Conservation (phyloP, 1,140 invertebrate species). For the Eufriesea mexicana region DNA sequence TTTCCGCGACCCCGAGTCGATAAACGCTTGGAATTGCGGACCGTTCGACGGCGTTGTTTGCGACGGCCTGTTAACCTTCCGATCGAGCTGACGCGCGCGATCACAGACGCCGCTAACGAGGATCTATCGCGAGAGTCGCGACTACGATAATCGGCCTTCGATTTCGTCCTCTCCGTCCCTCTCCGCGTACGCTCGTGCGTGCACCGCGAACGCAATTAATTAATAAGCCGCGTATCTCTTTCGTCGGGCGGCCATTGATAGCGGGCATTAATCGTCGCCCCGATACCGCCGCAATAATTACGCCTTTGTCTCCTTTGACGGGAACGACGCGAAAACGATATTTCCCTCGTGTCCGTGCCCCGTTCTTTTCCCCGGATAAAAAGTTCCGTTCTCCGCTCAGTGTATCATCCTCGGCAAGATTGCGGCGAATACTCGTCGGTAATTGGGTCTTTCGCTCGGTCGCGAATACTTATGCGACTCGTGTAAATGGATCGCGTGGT, state of each 20-base stretch:
- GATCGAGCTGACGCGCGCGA: constrained; percentile 35
- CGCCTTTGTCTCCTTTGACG: constrained; percentile 44
- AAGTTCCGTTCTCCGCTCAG: no score
- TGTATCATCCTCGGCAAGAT: no score
- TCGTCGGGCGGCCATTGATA: constrained; percentile 25
- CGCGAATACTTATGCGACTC: neutral
- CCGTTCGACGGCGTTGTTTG: constrained; percentile 42
- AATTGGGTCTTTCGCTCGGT: neutral
- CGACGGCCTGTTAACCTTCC: constrained; percentile 51
- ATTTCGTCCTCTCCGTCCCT: constrained; percentile 1
- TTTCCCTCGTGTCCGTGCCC: neutral
- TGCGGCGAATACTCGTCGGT: neutral
- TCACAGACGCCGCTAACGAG: constrained; percentile 45
- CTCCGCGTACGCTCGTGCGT: neutral
- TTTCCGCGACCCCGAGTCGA: constrained; percentile 43
- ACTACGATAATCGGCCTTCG: constrained; percentile 34
- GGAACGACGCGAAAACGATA: constrained; percentile 28
- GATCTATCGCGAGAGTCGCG: constrained; percentile 34
- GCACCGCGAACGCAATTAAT: constrained; percentile 47
- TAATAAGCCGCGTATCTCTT: constrained; percentile 48
- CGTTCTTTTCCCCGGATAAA: neutral
- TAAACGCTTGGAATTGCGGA: constrained; percentile 34
- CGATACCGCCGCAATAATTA: constrained; percentile 53
- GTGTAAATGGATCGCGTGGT: no score
- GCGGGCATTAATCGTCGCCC: constrained; percentile 51